Percentiles rank a stretch among this genome's conserved stretches.
Evolutionary conservation across 1,140 invertebrate species (phyloP).

Genomic region (Zaprionus ornatus): DNA sequence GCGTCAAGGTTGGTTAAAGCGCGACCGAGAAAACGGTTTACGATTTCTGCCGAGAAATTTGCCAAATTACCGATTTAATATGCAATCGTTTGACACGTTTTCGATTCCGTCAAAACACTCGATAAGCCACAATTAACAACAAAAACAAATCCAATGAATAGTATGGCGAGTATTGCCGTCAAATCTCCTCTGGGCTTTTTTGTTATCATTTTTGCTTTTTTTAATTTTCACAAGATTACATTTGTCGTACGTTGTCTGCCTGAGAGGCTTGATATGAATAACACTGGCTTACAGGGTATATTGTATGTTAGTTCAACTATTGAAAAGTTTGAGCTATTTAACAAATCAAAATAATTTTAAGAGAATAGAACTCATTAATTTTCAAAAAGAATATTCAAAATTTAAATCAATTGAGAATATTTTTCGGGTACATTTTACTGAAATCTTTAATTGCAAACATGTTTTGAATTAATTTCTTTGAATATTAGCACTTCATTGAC

Average conservation of each 20-base stretch:
- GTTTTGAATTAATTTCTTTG: too few species aligned
- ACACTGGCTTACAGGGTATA: not conserved
- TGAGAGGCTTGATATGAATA: not conserved
- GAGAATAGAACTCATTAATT: too few species aligned
- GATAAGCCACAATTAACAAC: not conserved
- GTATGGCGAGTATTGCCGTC: not conserved
- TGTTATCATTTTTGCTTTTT: not conserved
- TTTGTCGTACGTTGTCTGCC: not conserved
- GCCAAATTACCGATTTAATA: conserved; percentile 13
- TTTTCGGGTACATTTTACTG: too few species aligned
- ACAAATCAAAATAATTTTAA: too few species aligned
- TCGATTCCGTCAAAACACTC: not conserved
- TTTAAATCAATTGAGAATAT: too few species aligned
- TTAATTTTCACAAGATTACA: not conserved
- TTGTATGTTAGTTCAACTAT: too few species aligned
- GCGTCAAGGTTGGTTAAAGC: conserved; percentile 33
- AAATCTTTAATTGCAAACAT: too few species aligned
- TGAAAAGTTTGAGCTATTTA: too few species aligned
- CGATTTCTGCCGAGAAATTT: conserved; percentile 6
- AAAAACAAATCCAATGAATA: not conserved
- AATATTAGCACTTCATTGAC: too few species aligned
- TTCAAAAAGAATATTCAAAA: too few species aligned
- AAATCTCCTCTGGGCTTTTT: not conserved
- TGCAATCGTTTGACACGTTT: conserved; percentile 21
- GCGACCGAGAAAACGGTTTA: conserved; percentile 1